These are phyloP conservation scores for Sepiola atlantica DNA, from an alignment of 2,888 invertebrate species.

Conservation along the genomic window DNA sequence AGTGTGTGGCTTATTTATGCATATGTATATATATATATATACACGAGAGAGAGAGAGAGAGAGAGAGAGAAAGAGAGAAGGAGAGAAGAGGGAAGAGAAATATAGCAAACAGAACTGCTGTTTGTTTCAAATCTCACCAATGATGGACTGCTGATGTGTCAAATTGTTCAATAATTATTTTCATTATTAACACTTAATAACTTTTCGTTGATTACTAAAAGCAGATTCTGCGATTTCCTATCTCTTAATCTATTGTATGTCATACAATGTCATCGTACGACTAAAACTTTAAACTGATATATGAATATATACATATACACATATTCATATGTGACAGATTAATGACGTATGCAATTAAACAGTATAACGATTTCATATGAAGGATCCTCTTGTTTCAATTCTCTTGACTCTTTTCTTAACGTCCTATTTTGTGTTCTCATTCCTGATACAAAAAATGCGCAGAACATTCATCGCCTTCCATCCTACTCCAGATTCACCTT, in stretches of 20 bases:
- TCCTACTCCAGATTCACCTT: background rate
- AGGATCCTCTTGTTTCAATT: background rate
- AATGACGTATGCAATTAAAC: background rate
- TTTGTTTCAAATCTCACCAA: background rate
- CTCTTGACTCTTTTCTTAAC: background rate
- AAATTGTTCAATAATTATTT: background rate
- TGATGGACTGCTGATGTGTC: background rate
- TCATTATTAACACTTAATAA: background rate
- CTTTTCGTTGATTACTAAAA: background rate
- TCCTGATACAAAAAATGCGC: background rate
- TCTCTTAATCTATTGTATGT: background rate
- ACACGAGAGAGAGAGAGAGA: background rate
- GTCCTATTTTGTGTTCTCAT: background rate
- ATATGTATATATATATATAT: background rate
- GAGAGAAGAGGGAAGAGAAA: too few species aligned
- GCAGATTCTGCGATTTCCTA: background rate
- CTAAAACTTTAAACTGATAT: background rate
- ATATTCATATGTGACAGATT: background rate
- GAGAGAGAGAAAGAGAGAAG: background rate
- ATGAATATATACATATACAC: conserved; percentile 40
- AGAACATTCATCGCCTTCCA: background rate
- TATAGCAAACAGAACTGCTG: background rate
- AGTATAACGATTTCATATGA: background rate
- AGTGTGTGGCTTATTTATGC: background rate
- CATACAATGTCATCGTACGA: background rate